Percentiles rank a stretch among this genome's conserved stretches.
phyloP scores from a whole-genome alignment of 2,113 vertebrate genomes.

The Parus major region DNA sequence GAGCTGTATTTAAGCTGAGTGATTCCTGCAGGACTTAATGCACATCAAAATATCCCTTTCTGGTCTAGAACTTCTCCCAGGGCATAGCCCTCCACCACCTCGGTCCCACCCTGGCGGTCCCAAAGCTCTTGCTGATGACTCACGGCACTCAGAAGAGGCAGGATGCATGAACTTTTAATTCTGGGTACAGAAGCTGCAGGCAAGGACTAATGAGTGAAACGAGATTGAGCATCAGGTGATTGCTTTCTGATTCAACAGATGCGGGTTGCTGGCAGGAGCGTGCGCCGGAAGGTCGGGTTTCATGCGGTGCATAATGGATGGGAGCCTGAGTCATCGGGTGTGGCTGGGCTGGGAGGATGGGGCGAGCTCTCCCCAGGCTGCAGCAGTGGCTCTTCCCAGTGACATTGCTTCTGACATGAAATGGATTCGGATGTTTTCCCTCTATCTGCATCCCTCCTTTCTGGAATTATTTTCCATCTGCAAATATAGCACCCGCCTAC shows the following conservation, averaged over 20 bases:
- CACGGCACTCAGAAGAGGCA: neutral
- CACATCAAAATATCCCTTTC: neutral
- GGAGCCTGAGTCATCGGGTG: conserved; percentile 61
- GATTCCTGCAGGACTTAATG: neutral
- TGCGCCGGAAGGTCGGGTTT: neutral
- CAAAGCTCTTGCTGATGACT: neutral
- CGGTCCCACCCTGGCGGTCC: neutral
- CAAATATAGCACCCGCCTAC: neutral
- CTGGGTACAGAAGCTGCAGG: neutral
- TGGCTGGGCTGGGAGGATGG: neutral
- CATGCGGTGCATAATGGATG: neutral
- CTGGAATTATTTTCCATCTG: neutral
- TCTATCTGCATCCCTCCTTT: neutral
- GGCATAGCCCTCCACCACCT: neutral
- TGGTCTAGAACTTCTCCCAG: neutral
- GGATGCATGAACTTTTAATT: neutral
- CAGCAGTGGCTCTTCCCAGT: neutral
- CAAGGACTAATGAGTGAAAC: neutral
- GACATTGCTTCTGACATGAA: neutral
- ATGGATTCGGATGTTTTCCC: neutral
- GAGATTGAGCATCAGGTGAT: conserved; percentile 25
- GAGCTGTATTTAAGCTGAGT: neutral
- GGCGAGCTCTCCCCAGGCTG: neutral
- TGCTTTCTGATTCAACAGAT: conserved; percentile 15
- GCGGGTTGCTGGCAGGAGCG: neutral